A percentile compares a stretch with the other conserved stretches of the same genome.
Conservation (phyloP, 2,797 vertebrate genomes). For the Sciurus vulgaris region DNA sequence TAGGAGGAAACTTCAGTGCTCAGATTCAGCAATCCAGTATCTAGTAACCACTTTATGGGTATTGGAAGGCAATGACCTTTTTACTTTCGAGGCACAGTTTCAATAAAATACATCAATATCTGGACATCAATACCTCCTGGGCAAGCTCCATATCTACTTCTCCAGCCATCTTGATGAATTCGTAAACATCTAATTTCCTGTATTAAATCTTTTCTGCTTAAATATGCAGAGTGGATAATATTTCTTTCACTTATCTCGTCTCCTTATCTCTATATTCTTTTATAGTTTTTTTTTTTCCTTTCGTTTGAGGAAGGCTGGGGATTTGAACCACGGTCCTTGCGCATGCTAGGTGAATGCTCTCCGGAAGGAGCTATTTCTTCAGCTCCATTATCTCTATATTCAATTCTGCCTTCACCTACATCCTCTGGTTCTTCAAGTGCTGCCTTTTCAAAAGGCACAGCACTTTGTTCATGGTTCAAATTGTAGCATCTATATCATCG, state of each 20-base stretch:
- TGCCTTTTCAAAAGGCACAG: not conserved
- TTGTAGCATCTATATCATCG: not conserved
- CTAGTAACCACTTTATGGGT: not conserved
- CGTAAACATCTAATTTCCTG: not conserved
- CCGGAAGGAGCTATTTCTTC: too few relatives aligned
- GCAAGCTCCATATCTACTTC: not conserved
- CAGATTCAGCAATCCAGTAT: not conserved
- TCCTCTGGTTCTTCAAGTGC: not conserved
- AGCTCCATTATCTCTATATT: not conserved
- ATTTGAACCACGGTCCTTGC: too few relatives aligned
- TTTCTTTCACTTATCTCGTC: not conserved
- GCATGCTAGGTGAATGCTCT: too few relatives aligned
- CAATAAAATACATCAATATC: not conserved
- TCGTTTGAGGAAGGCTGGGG: too few relatives aligned
- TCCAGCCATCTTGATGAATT: not conserved
- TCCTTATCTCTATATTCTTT: not conserved
- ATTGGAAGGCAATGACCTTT: not conserved
- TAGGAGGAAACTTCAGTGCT: not conserved
- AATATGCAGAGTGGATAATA: not conserved
- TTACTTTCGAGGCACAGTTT: not conserved
- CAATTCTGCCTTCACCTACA: not conserved
- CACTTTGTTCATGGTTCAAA: not conserved
- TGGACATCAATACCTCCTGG: not conserved
- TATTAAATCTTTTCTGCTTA: not conserved
- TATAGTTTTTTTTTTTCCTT: too few relatives aligned